Base-by-base conservation (phyloP, 2,888 invertebrate species). In the Sipunculus nudus region DNA sequence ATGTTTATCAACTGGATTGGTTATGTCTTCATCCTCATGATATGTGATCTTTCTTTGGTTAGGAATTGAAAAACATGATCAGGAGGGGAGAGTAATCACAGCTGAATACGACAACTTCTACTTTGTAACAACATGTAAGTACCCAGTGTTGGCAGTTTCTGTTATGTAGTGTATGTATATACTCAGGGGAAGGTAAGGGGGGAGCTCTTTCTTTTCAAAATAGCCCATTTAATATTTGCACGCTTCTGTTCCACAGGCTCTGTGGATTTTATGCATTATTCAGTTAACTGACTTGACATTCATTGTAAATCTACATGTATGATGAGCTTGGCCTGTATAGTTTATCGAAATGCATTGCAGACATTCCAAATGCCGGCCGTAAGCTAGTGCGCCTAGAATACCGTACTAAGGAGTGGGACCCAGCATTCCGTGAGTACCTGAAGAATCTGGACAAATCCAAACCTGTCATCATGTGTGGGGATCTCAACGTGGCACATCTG, bases 401-500 rank as follows among this genome's bases (percentile, higher is more conserved):
- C 84, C 89, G 96, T 74, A 87, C 93, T 80, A 74, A 80, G 56
- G 87, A 91, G 75, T 99, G 98, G 96, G 95, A 99, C 80, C 86
- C 89, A 59, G 87, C 88, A 29, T 94, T 99, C 78, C 88, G 89
- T 69, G 86, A 87, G n/a, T 90, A 91, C 79, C 84, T 98, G 16
- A 88, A 90, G 75, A 87, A 89, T 50, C 86, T 98, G 68, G 93
- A 98, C 84, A 86, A 87, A 63, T 89, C 90, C 73, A 99, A 99
- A 80, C 95, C 97, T 8, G 93, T 99, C 10, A 91, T 99, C 59
- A 88, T 97, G 74, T 93, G 93, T 78, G 99, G 99, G 0, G 99
- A 99, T 84, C 90, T 99, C 89, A 99, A 99, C 85, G 98, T 99
- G 8, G 92, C 98, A 23, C 98, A 99, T 83, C 85, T 89, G 68